Percentiles rank a stretch among this genome's conserved stretches.
Evolutionary conservation across 2,888 invertebrate species (phyloP).

Genomic region (Magallana nippona): DNA sequence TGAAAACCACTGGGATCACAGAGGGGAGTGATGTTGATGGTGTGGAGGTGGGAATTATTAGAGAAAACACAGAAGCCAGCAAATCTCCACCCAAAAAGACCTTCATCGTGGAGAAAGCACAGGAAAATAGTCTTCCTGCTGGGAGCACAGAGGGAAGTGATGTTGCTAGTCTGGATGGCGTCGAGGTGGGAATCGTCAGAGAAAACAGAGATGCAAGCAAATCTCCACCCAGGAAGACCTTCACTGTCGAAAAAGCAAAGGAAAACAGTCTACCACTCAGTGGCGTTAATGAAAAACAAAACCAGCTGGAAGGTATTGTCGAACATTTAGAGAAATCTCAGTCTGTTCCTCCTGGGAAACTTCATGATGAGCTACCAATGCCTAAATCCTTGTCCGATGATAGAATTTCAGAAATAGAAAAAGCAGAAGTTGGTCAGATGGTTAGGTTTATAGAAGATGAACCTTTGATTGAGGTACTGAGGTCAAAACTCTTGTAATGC

Average conservation of each 20-base stretch:
- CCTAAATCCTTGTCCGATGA: constrained; percentile 17
- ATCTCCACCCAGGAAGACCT: background rate
- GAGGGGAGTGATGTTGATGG: background rate
- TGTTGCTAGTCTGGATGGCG: background rate
- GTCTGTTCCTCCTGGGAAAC: background rate
- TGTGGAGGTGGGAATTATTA: background rate
- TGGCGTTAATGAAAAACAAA: background rate
- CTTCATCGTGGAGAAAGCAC: background rate
- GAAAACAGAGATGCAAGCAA: background rate
- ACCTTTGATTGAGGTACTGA: constrained; percentile 33
- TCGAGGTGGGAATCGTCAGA: background rate
- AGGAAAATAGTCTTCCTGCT: background rate
- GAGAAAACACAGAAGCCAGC: background rate
- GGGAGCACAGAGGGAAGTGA: background rate
- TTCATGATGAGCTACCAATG: background rate
- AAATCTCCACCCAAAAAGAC: background rate
- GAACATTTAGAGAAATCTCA: background rate
- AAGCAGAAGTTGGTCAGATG: background rate
- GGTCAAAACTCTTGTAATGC: too few species aligned
- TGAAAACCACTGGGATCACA: background rate
- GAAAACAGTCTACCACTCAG: background rate
- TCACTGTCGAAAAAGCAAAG: background rate
- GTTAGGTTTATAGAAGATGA: constrained; percentile 31
- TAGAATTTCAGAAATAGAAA: background rate
- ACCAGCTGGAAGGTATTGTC: background rate